Percentiles rank a stretch among this genome's conserved stretches.
These are phyloP conservation scores for Caenorhabditis sp. DNA, from an alignment of 2,888 invertebrate genomes.

Conservation along the genomic window DNA sequence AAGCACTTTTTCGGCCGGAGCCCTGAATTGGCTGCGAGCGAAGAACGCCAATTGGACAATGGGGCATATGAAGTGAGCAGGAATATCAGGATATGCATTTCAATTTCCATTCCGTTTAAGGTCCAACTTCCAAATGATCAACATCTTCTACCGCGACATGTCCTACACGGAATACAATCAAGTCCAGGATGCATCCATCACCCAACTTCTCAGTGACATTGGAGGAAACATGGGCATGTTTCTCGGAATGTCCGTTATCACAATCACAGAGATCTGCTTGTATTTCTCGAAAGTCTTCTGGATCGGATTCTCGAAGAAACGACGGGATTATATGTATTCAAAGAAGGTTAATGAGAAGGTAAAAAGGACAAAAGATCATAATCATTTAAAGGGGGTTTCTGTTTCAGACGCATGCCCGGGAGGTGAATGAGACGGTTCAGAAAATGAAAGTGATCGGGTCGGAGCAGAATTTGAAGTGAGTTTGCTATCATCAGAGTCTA, in stretches of 20 bases:
- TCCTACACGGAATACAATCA: constrained; percentile 79
- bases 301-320: constrained; percentile 76
- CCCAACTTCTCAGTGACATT: constrained; percentile 76
- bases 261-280: constrained; percentile 79
- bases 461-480: constrained; percentile 39
- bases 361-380: too few relatives aligned
- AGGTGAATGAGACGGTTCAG: constrained; percentile 57
- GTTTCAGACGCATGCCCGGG: constrained; percentile 49
- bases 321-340: constrained; percentile 71
- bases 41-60: constrained; percentile 66
- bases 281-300: constrained; percentile 79
- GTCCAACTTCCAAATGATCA: constrained; percentile 73
- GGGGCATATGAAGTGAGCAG: constrained; percentile 63
- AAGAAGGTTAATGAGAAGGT: constrained; percentile 72
- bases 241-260: constrained; percentile 81
- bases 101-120: constrained; percentile 21
- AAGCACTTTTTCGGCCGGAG: constrained; percentile 72
- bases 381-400: too few relatives aligned
- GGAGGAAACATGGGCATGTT: constrained; percentile 83
- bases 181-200: constrained; percentile 73
- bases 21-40: constrained; percentile 68
- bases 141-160: constrained; percentile 78
- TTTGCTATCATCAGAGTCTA: too few relatives aligned
- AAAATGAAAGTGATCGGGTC: constrained; percentile 63
- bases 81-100: neutral